Conservation (phyloP, 2,113 vertebrate genomes). For the Vidua macroura region DNA sequence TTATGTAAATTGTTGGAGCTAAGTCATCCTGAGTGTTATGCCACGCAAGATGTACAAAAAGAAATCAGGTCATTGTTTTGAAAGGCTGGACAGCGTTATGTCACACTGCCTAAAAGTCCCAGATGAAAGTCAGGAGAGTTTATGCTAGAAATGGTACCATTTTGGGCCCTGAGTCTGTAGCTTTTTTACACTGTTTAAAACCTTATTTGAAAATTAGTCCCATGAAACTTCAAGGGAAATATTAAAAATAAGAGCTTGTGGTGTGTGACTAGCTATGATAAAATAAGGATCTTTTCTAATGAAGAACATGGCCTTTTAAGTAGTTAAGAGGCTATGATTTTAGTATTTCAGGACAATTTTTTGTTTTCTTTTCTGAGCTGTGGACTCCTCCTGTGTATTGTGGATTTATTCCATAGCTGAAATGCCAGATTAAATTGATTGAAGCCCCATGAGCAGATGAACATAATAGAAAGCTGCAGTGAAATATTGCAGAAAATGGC, state of each 20-base stretch:
- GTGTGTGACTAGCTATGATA: background rate
- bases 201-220: background rate
- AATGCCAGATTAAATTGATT: background rate
- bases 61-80: background rate
- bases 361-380: background rate
- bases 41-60: background rate
- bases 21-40: background rate
- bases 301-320: background rate
- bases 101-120: background rate
- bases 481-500: slow-evolving; percentile 18
- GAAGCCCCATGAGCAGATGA: background rate
- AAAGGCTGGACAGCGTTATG: background rate
- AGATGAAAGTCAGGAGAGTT: background rate
- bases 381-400: background rate
- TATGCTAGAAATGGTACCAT: background rate
- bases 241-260: background rate
- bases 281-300: background rate
- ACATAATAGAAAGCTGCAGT: background rate
- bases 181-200: background rate
- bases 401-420: background rate
- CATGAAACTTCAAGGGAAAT: background rate
- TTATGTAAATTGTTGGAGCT: background rate
- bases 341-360: background rate
- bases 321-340: background rate
- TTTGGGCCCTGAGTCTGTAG: background rate